Evolutionary conservation across 1,140 invertebrate genomes (phyloP).

Genomic region (Aphaenogaster ashmeadi): DNA sequence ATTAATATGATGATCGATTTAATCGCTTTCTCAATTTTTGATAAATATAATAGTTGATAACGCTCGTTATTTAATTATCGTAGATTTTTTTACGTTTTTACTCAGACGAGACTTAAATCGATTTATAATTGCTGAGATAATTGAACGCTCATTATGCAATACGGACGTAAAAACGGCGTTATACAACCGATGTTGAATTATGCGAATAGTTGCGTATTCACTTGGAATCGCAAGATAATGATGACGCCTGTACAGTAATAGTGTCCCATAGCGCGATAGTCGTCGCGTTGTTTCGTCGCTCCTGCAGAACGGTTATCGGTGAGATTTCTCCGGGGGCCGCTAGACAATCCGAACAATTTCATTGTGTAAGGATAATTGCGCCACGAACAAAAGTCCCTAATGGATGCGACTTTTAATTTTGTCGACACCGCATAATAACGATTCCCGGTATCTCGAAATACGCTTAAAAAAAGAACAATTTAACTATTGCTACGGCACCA

Average conservation of each 20-base stretch:
- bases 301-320: not conserved
- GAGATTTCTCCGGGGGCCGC: not conserved
- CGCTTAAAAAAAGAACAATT: not conserved
- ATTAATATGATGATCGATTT: not conserved
- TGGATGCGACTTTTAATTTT: not conserved
- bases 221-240: conserved; percentile 7
- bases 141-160: conserved; percentile 35
- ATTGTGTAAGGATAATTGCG: not conserved
- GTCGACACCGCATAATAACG: not conserved
- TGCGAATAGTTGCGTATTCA: conserved; percentile 8
- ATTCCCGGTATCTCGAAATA: not conserved
- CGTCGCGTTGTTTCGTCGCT: not conserved
- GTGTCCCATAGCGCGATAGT: not conserved
- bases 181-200: conserved; percentile 39
- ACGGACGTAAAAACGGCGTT: conserved; percentile 14
- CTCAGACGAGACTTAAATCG: not conserved
- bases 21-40: not conserved
- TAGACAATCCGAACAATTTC: not conserved
- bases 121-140: conserved; percentile 28
- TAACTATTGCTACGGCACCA: not conserved
- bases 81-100: not conserved
- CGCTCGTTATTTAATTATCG: not conserved
- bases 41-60: not conserved
- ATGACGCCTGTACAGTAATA: conserved; percentile 24
- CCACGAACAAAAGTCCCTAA: not conserved